Evolutionary conservation across 2,797 vertebrate species (phyloP).

Genomic region (Pangasius macronema): DNA sequence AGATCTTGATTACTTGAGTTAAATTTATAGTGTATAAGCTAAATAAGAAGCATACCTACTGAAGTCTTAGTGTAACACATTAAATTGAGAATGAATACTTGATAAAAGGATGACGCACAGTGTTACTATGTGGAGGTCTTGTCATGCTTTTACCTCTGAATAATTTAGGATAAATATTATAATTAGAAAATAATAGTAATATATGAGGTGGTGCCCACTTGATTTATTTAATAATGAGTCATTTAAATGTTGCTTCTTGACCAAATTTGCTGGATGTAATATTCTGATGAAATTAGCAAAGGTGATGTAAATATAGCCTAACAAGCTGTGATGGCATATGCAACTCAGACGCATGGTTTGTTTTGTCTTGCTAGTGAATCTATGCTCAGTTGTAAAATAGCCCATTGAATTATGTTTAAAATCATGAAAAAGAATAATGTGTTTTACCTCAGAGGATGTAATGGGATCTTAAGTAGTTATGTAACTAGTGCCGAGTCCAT

Average conservation of each 20-base stretch:
- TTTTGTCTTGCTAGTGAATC: not conserved
- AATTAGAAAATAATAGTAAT: not conserved
- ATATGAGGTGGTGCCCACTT: not conserved
- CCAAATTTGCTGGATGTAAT: not conserved
- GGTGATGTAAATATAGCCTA: not conserved
- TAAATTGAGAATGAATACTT: not conserved
- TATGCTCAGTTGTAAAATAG: not conserved
- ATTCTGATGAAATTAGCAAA: not conserved
- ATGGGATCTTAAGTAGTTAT: not conserved
- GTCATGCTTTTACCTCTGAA: not conserved
- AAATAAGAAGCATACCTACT: not conserved
- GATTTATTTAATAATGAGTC: not conserved
- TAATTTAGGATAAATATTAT: not conserved
- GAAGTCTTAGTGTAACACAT: not conserved
- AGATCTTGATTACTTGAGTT: not conserved
- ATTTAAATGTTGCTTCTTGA: not conserved
- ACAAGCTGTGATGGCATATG: not conserved
- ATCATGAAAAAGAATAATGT: not conserved
- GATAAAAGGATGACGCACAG: not conserved
- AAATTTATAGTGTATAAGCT: not conserved
- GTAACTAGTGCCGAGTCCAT: not conserved
- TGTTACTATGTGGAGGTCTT: not conserved
- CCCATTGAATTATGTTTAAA: not conserved
- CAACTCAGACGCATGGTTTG: not conserved
- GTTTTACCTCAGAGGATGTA: not conserved